Conservation (phyloP, 2,113 vertebrate genomes). For the Microtus richardsoni region DNA sequence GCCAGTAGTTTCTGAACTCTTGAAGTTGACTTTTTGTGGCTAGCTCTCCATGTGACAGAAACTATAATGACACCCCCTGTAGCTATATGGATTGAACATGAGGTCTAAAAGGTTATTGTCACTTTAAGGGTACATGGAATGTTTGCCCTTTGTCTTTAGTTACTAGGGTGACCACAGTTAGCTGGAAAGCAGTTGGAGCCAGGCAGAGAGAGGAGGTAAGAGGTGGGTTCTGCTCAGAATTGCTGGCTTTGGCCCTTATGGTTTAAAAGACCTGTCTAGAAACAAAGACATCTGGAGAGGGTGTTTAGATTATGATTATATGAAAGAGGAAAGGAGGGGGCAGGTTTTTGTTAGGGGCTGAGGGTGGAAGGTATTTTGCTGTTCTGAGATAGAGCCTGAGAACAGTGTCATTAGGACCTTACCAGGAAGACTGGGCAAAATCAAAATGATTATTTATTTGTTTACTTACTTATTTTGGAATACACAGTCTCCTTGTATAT, state of each 20-base stretch:
- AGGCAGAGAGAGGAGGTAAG: background rate
- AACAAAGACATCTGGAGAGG: background rate
- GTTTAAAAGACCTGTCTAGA: background rate
- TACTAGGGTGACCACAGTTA: constrained; percentile 55
- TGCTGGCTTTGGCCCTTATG: background rate
- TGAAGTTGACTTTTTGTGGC: background rate
- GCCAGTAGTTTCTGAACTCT: background rate
- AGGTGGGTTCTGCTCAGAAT: background rate
- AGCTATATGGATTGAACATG: background rate
- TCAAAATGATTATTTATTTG: background rate
- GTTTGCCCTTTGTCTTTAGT: constrained; percentile 48
- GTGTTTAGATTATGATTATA: background rate
- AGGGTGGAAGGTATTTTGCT: too few relatives aligned
- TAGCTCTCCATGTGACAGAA: background rate
- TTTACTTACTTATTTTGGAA: background rate
- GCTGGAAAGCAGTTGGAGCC: constrained; percentile 46
- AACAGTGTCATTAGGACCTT: background rate
- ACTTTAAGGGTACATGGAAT: constrained; percentile 64
- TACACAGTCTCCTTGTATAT: background rate
- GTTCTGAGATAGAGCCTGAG: background rate
- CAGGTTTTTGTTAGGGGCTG: background rate
- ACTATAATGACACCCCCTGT: rapidly evolving
- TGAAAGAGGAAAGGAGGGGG: background rate
- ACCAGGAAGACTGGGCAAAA: background rate
- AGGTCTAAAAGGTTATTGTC: background rate